phyloP scores from a whole-genome alignment of 2,797 vertebrate genomes.

The Rhinatrema bivittatum region DNA sequence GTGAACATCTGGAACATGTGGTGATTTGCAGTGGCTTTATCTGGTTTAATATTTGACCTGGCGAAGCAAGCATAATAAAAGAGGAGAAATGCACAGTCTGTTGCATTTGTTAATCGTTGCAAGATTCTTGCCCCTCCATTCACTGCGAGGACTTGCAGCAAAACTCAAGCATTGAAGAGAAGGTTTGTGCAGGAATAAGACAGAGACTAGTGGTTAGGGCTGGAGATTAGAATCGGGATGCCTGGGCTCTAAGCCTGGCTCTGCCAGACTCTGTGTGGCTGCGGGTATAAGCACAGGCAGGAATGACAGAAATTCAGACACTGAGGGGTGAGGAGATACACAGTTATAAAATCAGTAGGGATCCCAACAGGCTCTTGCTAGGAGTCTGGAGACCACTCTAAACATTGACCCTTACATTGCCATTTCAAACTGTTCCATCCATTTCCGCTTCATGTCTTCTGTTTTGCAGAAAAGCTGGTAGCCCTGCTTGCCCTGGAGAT shows the following conservation, averaged over 20 bases:
- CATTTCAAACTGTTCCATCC: constrained; percentile 99
- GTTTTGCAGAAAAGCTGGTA: constrained; percentile 99
- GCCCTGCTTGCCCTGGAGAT: constrained; percentile 94
- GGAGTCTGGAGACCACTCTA: no score
- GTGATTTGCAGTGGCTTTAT: constrained; percentile 90
- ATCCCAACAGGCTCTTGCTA: no score
- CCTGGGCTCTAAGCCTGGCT: background rate
- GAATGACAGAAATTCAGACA: no score
- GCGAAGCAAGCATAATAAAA: background rate
- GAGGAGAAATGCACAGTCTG: no score
- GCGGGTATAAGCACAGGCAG: no score
- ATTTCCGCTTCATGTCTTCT: constrained; percentile 94
- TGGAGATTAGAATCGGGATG: rapidly evolving
- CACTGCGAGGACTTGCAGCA: no score
- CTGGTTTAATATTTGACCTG: constrained; percentile 96
- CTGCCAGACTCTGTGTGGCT: no score
- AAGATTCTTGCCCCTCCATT: no score
- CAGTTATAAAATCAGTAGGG: background rate
- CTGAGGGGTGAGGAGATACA: no score
- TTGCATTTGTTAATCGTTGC: no score
- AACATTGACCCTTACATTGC: constrained; percentile 87
- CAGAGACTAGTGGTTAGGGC: rapidly evolving
- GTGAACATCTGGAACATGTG: constrained; percentile 98
- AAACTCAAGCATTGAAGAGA: background rate
- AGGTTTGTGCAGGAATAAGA: background rate